Percentiles rank a stretch among this genome's conserved stretches.
phyloP scores from a whole-genome alignment of 2,888 invertebrate species.

The Eucera pruinosa region DNA sequence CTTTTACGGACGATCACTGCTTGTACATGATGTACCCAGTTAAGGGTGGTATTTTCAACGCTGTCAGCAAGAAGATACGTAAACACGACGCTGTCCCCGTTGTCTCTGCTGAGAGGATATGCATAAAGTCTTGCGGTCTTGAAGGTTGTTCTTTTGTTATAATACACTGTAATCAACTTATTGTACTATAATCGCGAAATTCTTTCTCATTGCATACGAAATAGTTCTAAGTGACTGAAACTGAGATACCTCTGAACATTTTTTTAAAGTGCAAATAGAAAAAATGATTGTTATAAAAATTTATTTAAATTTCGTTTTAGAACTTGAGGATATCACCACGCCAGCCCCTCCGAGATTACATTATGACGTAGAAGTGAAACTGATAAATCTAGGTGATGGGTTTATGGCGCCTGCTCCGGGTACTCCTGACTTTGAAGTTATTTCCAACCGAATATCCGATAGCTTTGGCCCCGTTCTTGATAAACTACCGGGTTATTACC shows the following conservation, averaged over 20 bases:
- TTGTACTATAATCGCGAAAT: background rate
- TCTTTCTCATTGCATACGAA: background rate
- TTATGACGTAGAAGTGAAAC: slow-evolving; percentile 90
- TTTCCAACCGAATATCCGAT: slow-evolving; percentile 88
- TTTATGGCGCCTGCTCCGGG: slow-evolving; percentile 90
- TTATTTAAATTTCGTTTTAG: slow-evolving; percentile 78
- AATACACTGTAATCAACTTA: background rate
- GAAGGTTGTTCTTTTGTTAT: slow-evolving; percentile 85
- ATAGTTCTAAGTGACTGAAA: background rate
- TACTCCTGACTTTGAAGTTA: slow-evolving; percentile 89
- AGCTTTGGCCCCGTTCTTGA: slow-evolving; percentile 87
- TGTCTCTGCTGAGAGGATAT: slow-evolving; percentile 91
- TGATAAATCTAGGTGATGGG: slow-evolving; percentile 91
- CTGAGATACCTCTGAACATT: background rate
- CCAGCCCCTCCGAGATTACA: slow-evolving; percentile 88
- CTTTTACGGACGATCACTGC: slow-evolving; percentile 93
- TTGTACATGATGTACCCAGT: slow-evolving; percentile 95
- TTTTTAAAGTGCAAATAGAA: background rate
- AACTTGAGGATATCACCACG: slow-evolving; percentile 87
- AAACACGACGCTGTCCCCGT: slow-evolving; percentile 91
- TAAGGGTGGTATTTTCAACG: slow-evolving; percentile 92
- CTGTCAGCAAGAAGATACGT: slow-evolving; percentile 93
- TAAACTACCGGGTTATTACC: slow-evolving; percentile 90
- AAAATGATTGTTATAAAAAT: background rate
- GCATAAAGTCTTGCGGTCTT: slow-evolving; percentile 91